Evolutionary conservation across 1,140 invertebrate species (phyloP).

Genomic region (Drosophila kikkawai): DNA sequence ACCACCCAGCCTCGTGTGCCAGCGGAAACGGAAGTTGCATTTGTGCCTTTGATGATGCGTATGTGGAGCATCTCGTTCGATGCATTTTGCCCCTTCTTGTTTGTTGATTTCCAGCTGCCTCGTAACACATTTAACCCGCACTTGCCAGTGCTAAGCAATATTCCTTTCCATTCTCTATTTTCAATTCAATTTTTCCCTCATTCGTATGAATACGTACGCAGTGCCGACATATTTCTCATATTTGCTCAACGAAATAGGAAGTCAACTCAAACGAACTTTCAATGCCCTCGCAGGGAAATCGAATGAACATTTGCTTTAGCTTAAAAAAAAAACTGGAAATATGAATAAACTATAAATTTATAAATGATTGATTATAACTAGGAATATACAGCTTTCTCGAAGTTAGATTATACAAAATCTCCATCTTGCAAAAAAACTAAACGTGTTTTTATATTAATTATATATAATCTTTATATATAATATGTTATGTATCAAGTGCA

Average conservation of each 20-base stretch:
- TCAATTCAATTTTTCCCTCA: conserved; percentile 28
- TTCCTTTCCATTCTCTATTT: conserved; percentile 35
- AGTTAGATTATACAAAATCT: too few species aligned
- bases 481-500: not conserved
- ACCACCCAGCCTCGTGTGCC: conserved; percentile 18
- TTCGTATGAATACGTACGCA: conserved; percentile 41
- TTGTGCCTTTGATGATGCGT: conserved; percentile 73
- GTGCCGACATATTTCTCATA: conserved; percentile 55
- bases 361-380: too few species aligned
- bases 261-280: conserved; percentile 23
- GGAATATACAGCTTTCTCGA: too few species aligned
- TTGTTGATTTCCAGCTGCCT: conserved; percentile 48
- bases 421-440: too few species aligned
- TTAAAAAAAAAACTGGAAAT: too few species aligned
- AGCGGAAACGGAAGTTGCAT: conserved; percentile 79
- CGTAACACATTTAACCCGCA: conserved; percentile 54
- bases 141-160: conserved; percentile 59
- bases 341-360: not conserved
- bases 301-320: not conserved
- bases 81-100: conserved; percentile 41
- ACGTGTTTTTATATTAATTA: too few species aligned
- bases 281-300: conserved; percentile 1
- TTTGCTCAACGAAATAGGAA: conserved; percentile 35
- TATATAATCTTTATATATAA: too few species aligned
- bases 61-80: conserved; percentile 37